These are phyloP conservation scores for Cyprinodon diabolis DNA, from an alignment of 2,797 vertebrate species.

Conservation along the genomic window DNA sequence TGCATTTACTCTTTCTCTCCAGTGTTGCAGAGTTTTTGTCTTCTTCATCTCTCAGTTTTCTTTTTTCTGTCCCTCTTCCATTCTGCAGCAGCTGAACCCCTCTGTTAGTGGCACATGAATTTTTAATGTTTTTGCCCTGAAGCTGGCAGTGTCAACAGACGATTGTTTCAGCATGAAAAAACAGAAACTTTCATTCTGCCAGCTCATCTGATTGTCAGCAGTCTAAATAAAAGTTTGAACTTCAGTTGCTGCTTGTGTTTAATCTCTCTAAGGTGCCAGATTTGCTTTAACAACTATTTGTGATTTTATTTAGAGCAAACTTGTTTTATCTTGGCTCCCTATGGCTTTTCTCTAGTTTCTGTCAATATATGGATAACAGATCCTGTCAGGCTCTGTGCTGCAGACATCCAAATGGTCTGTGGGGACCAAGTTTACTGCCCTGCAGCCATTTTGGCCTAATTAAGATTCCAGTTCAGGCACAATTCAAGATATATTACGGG, in stretches of 20 bases:
- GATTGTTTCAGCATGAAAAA: constrained; percentile 6
- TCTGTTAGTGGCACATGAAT: constrained; percentile 50
- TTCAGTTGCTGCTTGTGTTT: constrained; percentile 20
- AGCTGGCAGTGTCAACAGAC: constrained; percentile 38
- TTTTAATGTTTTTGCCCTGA: constrained; percentile 49
- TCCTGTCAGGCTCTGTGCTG: background rate
- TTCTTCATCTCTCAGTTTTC: constrained; percentile 6
- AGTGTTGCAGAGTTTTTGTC: background rate
- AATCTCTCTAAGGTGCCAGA: constrained; percentile 18
- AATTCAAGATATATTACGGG: constrained; percentile 7
- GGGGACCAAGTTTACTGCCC: constrained; percentile 16
- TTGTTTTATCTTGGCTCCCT: background rate
- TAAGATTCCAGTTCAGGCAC: constrained; percentile 28
- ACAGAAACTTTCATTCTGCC: background rate
- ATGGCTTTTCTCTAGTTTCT: background rate
- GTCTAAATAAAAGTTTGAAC: constrained; percentile 19
- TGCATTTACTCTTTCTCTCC: constrained; percentile 21
- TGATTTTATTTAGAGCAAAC: constrained; percentile 9
- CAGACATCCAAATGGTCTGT: background rate
- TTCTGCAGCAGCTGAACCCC: constrained; percentile 28
- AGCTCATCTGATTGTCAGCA: background rate
- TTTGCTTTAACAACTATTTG: constrained; percentile 4
- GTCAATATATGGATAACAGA: constrained; percentile 3
- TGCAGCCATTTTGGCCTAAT: constrained; percentile 31
- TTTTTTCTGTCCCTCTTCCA: constrained; percentile 17